These are phyloP conservation scores for Heliconius cydno DNA, from an alignment of 2,888 invertebrate genomes.

Conservation along the genomic window DNA sequence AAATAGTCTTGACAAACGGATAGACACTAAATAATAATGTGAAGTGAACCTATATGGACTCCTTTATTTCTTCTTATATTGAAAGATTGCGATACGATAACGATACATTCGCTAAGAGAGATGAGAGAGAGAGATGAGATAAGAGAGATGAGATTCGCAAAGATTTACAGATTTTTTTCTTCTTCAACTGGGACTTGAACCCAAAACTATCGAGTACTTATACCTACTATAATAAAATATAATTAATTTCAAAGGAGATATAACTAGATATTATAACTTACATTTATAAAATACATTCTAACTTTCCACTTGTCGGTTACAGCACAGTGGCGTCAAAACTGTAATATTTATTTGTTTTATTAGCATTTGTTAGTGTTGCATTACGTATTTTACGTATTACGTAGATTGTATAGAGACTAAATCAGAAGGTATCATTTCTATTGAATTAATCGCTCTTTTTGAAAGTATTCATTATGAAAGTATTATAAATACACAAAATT, in stretches of 20 bases:
- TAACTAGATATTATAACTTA: neutral
- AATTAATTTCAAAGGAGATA: neutral
- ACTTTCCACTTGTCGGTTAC: constrained; percentile 27
- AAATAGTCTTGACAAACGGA: too few species aligned
- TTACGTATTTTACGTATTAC: constrained; percentile 25
- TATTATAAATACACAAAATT: too few species aligned
- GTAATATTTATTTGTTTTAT: constrained; percentile 40
- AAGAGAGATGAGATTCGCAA: too few species aligned
- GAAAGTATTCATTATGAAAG: too few species aligned
- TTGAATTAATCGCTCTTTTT: neutral
- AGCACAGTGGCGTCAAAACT: constrained; percentile 32
- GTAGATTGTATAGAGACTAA: neutral
- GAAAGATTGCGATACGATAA: too few species aligned
- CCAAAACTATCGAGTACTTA: neutral
- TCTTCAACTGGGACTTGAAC: neutral
- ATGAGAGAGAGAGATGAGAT: too few species aligned
- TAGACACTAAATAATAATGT: too few species aligned
- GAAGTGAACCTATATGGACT: too few species aligned
- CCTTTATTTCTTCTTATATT: too few species aligned
- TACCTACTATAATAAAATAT: neutral
- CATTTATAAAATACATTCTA: neutral
- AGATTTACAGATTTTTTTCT: too few species aligned
- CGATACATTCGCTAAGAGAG: too few species aligned
- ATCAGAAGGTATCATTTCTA: neutral
- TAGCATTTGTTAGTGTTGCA: constrained; percentile 34